Evolutionary conservation across 2,797 vertebrate genomes (phyloP), one percentile per base, ranked within the genome.

Genomic region (Lindbergichthys nudifrons): DNA sequence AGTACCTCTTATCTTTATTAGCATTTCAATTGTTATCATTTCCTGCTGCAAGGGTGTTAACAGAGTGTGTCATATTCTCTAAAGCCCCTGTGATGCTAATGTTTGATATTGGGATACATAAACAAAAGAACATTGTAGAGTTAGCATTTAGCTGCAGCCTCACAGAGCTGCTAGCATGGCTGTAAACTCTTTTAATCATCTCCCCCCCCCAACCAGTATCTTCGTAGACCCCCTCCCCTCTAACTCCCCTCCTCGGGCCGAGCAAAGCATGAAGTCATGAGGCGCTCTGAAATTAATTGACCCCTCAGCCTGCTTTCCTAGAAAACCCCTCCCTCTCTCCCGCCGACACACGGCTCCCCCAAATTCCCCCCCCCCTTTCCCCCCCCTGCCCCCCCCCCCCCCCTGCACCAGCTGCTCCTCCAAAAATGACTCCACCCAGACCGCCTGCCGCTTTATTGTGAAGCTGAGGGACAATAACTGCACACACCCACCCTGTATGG

Each of bases 371-470:
- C 51, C 39, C 8, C 47, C 45, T 19, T 14, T 21, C 46, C 57
- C 42, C 64, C 66, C 73, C 36, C 42, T 50, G 62, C 47, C 46
- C 48, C 30, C 8, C n/a, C n/a, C n/a, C 32, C 32, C 23, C 26
- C 26, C 26, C 45, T 51, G 23, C 69, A 77, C 81, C 88, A 90
- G 88, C 87, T 89, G 87, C 87, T 85, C 62, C 65, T 68, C 84
- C 74, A 36, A 58, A 19, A 5, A 48, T 50, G 65, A 58, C 76
- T 43, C 57, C 75, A 26, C 70, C 70, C 74, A 3, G 0, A 16
- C 39, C 13, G n/a, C 32, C 77, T 4, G 16, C 56, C 4, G 12
- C 73, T 85, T 52, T 62, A 62, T 70, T 64, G 70, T 77, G 64
- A 62, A 43, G 46, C 72, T 41, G 48, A 47, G 71, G 41, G 15